Evolutionary conservation across 2,888 invertebrate species (phyloP), one percentile per base, ranked within the genome.

Genomic region (Papilio demoleus): DNA sequence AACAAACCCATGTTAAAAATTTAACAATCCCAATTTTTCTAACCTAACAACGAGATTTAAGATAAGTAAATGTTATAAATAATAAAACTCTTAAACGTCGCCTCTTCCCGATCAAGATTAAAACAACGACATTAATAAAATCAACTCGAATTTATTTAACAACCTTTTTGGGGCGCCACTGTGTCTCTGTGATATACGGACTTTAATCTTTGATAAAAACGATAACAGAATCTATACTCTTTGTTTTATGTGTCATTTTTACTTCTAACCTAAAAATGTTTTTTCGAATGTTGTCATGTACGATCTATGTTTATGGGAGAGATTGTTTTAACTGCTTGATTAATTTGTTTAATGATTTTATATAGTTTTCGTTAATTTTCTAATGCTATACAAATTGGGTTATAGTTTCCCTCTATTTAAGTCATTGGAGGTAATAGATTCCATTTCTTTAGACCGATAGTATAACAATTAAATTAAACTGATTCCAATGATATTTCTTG

Each of bases 71-170:
- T 84, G 85, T 82, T 85, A 88, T 92, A 92, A 92, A 92, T 92
- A 92, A 92, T 92, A 92, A 85, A 85, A 83, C 79, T 84, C 83
- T 79, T 90, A 89, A 90, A 89, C 77, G 89, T 89, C 88, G 74
- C 81, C 79, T 79, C 71, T 72, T 72, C 71, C 72, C 75, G 86
- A 90, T 92, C 90, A 85, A 89, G 92, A 91, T 91, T 84, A 83
- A 72, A 76, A 81, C 83, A 84, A 86, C 87, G 84, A 87, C 92
- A 90, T 91, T 88, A 90, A 92, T 92, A 92, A 91, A 91, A 88
- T 86, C 84, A 79, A 81, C 78, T 79, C 78, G 82, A 83, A 90
- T 89, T 88, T 88, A 82, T 87, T 84, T 86, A 84, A 83, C 79
- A 77, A 74, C 78, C 76, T 70, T 73, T 70, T 70, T 78, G 77